Base-by-base conservation (phyloP, 2,888 invertebrate genomes). In the Eristalis arbustorum region DNA sequence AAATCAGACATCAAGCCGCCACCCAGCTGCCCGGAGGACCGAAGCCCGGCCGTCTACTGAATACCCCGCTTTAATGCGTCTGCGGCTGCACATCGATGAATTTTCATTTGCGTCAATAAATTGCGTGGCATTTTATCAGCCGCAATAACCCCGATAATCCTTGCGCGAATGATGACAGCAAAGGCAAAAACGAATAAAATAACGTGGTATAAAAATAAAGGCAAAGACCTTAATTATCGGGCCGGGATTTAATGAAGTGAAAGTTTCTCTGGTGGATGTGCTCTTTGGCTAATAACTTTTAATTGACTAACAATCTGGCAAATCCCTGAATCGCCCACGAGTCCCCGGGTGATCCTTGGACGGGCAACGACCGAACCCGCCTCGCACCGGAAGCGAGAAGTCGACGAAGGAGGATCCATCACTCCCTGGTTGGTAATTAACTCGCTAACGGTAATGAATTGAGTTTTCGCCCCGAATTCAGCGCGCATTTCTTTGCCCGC, bases 271-370 rank as follows among this genome's bases (percentile, higher is more conserved):
- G 25, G 6, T 56, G 63, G 56, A 57, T 56, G 56, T 31, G 40
- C 23, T 71, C 59, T 18, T 34, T 42, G 71, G 64, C 78, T 71
- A 72, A 78, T 78, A 72, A 66, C 72, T 72, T 78, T 78, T 78
- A 78, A 78, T 78, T 78, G 71, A 78, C 71, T 71, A 61, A 61
- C 71, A 61, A 66, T 78, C 64, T 71, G 78, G 66, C n/a, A 61
- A 59, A 66, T 78, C 72, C 49, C 31, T 25, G 23, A 78, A 72
- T 71, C 64, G 40, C 40, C 8, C 2, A 14, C n/a, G 31, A 25
- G 37, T 49, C 49, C 49, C 18, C 2, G 49, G 49, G 8, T 6
- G 13, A 37, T 13, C 37, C 37, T 13, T 1, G 13, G 13, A 2
- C 11, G 13, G 10, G 37, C 37, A 11, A 37, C 37, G 37, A 49